These are phyloP conservation scores for Bursaphelenchus mucronatus DNA, from an alignment of 1,140 invertebrate genomes.

Conservation along the genomic window DNA sequence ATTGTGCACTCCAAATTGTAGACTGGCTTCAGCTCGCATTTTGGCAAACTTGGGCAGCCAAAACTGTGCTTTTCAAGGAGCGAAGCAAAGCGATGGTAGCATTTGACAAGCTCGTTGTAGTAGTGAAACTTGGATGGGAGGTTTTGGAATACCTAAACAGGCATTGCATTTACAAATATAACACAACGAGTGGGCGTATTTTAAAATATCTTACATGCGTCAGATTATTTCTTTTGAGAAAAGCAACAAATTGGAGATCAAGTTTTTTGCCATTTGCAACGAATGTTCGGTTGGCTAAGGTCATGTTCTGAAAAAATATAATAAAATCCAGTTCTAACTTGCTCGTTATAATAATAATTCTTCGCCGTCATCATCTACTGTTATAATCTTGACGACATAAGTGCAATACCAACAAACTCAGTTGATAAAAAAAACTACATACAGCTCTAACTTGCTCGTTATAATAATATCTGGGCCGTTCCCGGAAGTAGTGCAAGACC, in stretches of 20 bases:
- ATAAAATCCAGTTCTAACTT: neutral
- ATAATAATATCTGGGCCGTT: too few species aligned
- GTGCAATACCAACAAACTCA: too few species aligned
- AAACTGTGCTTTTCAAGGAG: constrained; percentile 24
- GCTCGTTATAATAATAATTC: too few species aligned
- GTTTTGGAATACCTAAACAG: constrained; percentile 26
- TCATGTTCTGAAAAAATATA: constrained; percentile 21
- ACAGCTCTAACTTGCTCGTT: too few species aligned
- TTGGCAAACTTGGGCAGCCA: constrained; percentile 25
- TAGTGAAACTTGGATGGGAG: constrained; percentile 16
- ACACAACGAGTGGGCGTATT: neutral
- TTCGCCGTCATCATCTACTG: too few species aligned
- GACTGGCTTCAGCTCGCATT: constrained; percentile 14
- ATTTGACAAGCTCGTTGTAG: constrained; percentile 16
- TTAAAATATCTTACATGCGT: constrained; percentile 22
- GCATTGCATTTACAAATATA: neutral
- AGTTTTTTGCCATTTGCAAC: constrained; percentile 9
- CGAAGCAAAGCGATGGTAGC: constrained; percentile 5
- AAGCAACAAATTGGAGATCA: constrained; percentile 13
- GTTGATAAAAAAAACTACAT: too few species aligned
- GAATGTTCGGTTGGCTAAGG: constrained; percentile 13
- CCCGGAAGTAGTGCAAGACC: too few species aligned
- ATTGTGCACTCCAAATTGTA: constrained; percentile 24
- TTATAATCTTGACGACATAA: too few species aligned
- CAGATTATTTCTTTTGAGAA: constrained; percentile 24